Evolutionary conservation across 2,797 vertebrate species (phyloP).

Genomic region (Tadarida brasiliensis): DNA sequence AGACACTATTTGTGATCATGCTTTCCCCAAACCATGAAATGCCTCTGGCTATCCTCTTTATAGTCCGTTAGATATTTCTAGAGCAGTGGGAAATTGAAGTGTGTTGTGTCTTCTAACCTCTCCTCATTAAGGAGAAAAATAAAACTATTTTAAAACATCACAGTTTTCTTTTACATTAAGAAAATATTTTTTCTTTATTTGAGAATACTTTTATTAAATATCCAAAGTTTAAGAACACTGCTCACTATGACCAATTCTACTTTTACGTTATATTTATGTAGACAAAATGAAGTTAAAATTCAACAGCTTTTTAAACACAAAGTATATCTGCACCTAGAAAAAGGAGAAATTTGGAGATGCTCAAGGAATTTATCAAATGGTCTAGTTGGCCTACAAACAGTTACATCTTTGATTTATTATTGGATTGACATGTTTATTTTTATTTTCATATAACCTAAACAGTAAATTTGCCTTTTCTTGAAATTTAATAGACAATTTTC

Average conservation of each 20-base stretch:
- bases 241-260: background rate
- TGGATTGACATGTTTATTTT: background rate
- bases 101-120: background rate
- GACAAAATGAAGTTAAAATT: background rate
- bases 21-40: background rate
- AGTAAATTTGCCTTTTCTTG: background rate
- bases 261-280: background rate
- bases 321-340: background rate
- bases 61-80: background rate
- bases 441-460: background rate
- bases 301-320: background rate
- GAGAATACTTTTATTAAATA: background rate
- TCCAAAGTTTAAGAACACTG: background rate
- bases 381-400: background rate
- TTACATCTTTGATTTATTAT: background rate
- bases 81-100: background rate
- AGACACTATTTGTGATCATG: background rate
- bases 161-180: background rate
- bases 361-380: background rate
- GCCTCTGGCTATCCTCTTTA: background rate
- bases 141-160: background rate
- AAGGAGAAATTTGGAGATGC: background rate
- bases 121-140: background rate
- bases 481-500: background rate
- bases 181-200: background rate